A percentile compares a stretch with the other conserved stretches of the same genome.
These are phyloP conservation scores for Clarias platycephalus DNA, from an alignment of 2,797 vertebrate species.

Conservation along the genomic window DNA sequence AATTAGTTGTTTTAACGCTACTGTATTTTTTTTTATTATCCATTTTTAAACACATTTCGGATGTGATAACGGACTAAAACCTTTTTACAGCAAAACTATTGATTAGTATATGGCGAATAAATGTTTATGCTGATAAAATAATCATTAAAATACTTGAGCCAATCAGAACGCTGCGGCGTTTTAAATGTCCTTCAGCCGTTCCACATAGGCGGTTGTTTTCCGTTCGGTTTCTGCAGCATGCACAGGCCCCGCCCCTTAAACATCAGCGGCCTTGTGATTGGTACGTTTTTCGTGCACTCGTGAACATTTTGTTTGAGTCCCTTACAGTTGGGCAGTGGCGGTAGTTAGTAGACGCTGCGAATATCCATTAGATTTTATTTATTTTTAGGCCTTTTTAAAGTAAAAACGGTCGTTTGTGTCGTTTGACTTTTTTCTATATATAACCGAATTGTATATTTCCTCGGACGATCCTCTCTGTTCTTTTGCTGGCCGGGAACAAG, in stretches of 20 bases:
- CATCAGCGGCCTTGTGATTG: constrained; percentile 1
- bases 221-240: constrained; percentile 18
- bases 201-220: background rate
- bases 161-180: constrained; percentile 67
- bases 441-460: background rate
- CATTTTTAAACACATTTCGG: background rate
- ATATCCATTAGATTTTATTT: background rate
- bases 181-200: constrained; percentile 60
- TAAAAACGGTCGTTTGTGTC: background rate
- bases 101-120: background rate
- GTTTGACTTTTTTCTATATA: background rate
- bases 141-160: constrained; percentile 60
- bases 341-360: background rate
- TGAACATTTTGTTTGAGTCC: constrained; percentile 23
- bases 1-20: background rate
- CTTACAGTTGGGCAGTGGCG: constrained; percentile 35
- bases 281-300: background rate
- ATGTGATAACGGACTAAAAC: background rate
- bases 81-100: background rate
- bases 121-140: constrained; percentile 63
- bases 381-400: background rate
- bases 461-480: background rate
- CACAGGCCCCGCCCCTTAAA: constrained; percentile 6
- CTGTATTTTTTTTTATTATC: background rate
- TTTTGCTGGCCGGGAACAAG: background rate